Conservation (phyloP, 1,140 invertebrate species). For the Pogonomyrmex californicus region DNA sequence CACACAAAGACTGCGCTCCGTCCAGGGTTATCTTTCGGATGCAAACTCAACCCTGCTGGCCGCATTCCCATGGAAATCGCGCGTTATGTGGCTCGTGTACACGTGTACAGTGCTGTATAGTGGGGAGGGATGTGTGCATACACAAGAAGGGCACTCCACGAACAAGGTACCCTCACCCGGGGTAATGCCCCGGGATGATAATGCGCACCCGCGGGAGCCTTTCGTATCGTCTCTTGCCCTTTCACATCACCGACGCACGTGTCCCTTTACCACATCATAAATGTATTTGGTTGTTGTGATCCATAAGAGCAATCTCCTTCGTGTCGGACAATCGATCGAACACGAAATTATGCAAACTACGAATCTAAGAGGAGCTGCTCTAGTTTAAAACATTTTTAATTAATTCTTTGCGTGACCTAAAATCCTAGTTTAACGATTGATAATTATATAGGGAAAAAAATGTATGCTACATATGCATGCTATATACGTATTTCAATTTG, state of each 20-base stretch:
- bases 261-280: constrained; percentile 28
- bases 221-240: constrained; percentile 68
- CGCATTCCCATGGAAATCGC: constrained; percentile 79
- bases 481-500: neutral
- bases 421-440: neutral
- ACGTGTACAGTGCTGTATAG: constrained; percentile 62
- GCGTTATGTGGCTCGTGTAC: constrained; percentile 73
- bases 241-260: constrained; percentile 39
- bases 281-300: constrained; percentile 32
- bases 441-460: neutral
- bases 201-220: constrained; percentile 75
- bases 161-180: constrained; percentile 67
- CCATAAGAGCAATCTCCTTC: neutral
- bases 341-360: neutral
- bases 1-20: constrained; percentile 29
- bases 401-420: neutral
- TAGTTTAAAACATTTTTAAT: neutral
- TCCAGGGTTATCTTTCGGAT: constrained; percentile 77
- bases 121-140: constrained; percentile 60
- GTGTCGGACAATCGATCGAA: neutral
- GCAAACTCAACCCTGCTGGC: constrained; percentile 66
- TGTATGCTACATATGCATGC: no score
- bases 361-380: neutral
- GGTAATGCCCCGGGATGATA: constrained; percentile 76
- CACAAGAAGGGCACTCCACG: constrained; percentile 50